Percentiles rank a stretch among this genome's conserved stretches.
phyloP scores from a whole-genome alignment of 1,140 invertebrate species.

The Ceratitis capitata region DNA sequence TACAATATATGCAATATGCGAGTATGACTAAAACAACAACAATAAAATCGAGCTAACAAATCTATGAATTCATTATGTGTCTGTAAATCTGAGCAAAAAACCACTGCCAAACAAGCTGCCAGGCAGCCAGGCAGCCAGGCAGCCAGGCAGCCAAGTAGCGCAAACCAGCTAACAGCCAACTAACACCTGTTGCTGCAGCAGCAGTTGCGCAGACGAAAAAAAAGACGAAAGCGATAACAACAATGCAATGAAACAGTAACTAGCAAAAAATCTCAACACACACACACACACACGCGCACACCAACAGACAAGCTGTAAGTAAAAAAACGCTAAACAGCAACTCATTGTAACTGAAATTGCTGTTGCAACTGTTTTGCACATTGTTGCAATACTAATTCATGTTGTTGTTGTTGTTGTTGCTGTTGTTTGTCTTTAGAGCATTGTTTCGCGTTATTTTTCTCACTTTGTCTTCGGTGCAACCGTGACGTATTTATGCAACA shows the following conservation, averaged over 20 bases:
- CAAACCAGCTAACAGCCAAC: background rate
- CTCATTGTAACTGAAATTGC: constrained; percentile 25
- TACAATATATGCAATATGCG: no score
- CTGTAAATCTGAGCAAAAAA: background rate
- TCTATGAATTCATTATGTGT: background rate
- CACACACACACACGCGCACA: background rate
- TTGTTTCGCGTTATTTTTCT: constrained; percentile 14
- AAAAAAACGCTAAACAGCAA: background rate
- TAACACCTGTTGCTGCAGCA: constrained; percentile 19
- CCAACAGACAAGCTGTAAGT: background rate
- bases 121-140: background rate
- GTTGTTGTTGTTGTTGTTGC: background rate
- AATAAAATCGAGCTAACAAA: background rate
- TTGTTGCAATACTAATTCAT: background rate
- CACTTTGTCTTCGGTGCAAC: constrained; percentile 20
- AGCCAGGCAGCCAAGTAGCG: background rate
- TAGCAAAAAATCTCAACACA: background rate
- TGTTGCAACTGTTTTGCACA: constrained; percentile 30
- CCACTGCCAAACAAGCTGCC: background rate
- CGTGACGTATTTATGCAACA: constrained; percentile 23
- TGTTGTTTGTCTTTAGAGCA: background rate
- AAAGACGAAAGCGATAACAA: background rate
- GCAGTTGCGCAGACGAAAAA: background rate
- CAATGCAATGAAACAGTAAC: background rate
- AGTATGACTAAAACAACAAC: background rate